A percentile compares a stretch with the other conserved stretches of the same genome.
These are phyloP conservation scores for Eupithecia tripunctaria DNA, from an alignment of 2,888 invertebrate species.

Conservation along the genomic window DNA sequence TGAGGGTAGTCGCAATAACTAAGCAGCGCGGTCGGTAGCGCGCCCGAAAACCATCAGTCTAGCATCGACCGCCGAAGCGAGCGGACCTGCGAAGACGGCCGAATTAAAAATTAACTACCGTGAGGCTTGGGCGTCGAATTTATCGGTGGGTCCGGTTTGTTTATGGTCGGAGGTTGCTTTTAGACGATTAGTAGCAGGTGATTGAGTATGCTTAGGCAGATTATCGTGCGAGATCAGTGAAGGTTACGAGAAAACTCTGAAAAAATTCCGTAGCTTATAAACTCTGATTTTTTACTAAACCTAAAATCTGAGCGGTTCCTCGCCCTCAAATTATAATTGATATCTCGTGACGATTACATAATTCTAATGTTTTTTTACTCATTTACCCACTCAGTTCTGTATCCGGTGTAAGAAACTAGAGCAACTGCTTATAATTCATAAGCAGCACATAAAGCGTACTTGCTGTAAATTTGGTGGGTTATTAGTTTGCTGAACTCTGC, in stretches of 20 bases:
- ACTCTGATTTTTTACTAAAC: not conserved
- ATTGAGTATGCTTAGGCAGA: slow-evolving; percentile 50
- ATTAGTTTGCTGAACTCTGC: slow-evolving; percentile 29
- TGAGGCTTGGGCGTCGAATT: slow-evolving; percentile 63
- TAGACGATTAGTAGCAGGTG: slow-evolving; percentile 68
- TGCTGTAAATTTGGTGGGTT: slow-evolving; percentile 30
- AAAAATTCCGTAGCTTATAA: not conserved
- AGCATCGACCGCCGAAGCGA: slow-evolving; percentile 67
- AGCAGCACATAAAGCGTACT: slow-evolving; percentile 15
- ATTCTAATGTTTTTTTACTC: not conserved
- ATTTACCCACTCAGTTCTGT: not conserved
- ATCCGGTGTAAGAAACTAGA: not conserved
- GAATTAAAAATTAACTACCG: slow-evolving; percentile 78
- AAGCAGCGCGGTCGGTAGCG: slow-evolving; percentile 70
- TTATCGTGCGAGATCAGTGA: slow-evolving; percentile 14
- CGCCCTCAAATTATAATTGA: not conserved
- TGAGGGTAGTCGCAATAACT: slow-evolving; percentile 80
- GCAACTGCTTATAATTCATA: slow-evolving; percentile 2
- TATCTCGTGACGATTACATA: not conserved
- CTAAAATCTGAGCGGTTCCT: not conserved
- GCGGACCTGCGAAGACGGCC: slow-evolving; percentile 65
- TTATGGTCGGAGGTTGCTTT: slow-evolving; percentile 67
- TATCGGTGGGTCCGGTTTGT: slow-evolving; percentile 70
- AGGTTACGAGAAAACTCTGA: not conserved
- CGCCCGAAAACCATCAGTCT: slow-evolving; percentile 74